Percentiles rank a stretch among this genome's conserved stretches.
phyloP scores from a whole-genome alignment of 2,797 vertebrate genomes.

The Danio albolineatus region DNA sequence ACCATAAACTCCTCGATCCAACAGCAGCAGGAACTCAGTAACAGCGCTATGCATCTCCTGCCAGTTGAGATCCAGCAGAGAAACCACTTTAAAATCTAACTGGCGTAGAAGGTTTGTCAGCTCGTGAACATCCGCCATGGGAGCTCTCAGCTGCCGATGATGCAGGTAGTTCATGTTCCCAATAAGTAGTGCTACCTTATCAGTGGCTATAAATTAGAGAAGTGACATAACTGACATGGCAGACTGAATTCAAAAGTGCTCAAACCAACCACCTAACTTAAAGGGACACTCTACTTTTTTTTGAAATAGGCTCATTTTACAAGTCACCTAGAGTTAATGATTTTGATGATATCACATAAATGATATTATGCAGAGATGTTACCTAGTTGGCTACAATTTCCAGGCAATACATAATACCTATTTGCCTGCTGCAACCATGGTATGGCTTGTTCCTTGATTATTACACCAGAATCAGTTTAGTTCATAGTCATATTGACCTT shows the following conservation, averaged over 20 bases:
- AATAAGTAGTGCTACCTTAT: constrained; percentile 90
- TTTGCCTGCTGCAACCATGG: too few species aligned
- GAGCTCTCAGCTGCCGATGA: constrained; percentile 82
- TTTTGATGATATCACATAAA: too few species aligned
- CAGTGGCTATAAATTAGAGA: constrained; percentile 77
- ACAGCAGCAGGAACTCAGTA: constrained; percentile 85
- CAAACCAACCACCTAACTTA: background rate
- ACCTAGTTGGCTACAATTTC: too few species aligned
- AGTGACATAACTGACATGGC: background rate
- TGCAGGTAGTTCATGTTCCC: constrained; percentile 88
- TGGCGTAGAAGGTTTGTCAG: constrained; percentile 82
- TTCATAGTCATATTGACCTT: too few species aligned
- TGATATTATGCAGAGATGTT: too few species aligned
- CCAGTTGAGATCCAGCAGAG: constrained; percentile 85
- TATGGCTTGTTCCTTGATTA: too few species aligned
- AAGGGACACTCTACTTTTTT: too few species aligned
- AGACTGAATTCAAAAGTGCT: background rate
- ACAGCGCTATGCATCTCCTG: constrained; percentile 89
- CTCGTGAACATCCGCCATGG: constrained; percentile 86
- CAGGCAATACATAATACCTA: too few species aligned
- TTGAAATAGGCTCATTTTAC: too few species aligned
- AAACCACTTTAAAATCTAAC: constrained; percentile 90
- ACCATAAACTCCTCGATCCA: constrained; percentile 88
- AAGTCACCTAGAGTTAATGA: too few species aligned
- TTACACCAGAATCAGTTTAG: too few species aligned